Evolutionary conservation across 23 tunicate species (phyloP), one percentile per base, ranked within the genome.

Genomic region (Halocynthia aurantium): DNA sequence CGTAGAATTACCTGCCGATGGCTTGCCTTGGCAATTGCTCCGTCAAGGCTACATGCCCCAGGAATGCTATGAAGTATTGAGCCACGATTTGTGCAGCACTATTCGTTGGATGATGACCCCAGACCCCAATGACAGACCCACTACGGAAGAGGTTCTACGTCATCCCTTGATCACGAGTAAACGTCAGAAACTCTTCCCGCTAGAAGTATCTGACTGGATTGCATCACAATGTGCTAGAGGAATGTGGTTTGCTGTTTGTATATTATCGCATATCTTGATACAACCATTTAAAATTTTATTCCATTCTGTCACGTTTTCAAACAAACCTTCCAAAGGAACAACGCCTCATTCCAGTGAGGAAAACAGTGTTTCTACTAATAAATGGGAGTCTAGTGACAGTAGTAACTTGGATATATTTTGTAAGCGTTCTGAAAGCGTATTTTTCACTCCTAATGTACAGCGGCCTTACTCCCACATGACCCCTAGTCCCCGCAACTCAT

Each of bases 81-180:
- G 88, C 13, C 74, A 49, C 7, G 70, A 67, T 18, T 63, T 88
- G 65, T 53, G 72, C 50, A 7, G 50, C 52, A 78, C 83, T 40
- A 80, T 88, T 21, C 84, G 57, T 10, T 83, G 95, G 87, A 78
- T 88, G 81, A 74, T 88, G 81, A 78, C 95, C 7, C 95, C 95
- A 0, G 81, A 83, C 52, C 55, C 69, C 57, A 67, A 66, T 9
- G 62, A 72, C 60, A 55, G 95, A 7, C 95, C 95, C 13, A 73
- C 74, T 51, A 54, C 83, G 7, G 60, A 6, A 57, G 88, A 88
- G 31, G 76, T 88, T 2, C 53, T 88, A 10, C 50, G 52, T 22
- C 88, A 83, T 83, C 95, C 95, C 9, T 66, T 71, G 60, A 73
- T 88, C 18, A 11, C 9, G 9, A 55, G 57, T 53, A 62, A 44